Percentiles rank a stretch among this genome's conserved stretches.
phyloP scores from a whole-genome alignment of 1,140 invertebrate genomes.

The Drosophila repleta region DNA sequence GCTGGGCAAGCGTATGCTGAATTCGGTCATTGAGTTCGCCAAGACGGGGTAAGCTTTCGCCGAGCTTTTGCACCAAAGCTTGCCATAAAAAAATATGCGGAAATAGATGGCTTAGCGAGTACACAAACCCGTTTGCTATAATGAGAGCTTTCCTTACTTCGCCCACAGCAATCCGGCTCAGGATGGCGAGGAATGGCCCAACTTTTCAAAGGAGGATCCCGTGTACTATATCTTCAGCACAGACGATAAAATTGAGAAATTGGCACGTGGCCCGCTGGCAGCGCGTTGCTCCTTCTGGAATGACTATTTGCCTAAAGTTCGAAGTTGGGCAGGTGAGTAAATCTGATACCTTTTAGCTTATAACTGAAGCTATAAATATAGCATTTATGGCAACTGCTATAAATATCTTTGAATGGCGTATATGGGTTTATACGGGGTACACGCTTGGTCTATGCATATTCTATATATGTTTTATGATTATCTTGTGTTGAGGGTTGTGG shows the following conservation, averaged over 20 bases:
- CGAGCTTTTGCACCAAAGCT: constrained; percentile 21
- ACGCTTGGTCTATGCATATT: too few species aligned
- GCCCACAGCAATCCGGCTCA: constrained; percentile 90
- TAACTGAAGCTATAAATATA: not conserved
- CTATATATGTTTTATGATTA: too few species aligned
- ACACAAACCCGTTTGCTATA: constrained; percentile 28
- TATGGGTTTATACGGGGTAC: too few species aligned
- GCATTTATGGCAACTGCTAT: not conserved
- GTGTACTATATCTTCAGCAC: constrained; percentile 95
- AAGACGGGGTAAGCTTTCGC: constrained; percentile 90
- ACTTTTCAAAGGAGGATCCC: constrained; percentile 92
- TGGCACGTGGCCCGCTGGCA: constrained; percentile 91
- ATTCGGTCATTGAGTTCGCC: constrained; percentile 93
- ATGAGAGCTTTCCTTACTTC: constrained; percentile 4
- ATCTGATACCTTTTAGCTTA: too few species aligned
- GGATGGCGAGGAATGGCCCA: constrained; percentile 93
- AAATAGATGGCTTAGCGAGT: not conserved
- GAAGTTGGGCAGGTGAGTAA: constrained; percentile 88
- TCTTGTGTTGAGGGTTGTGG: too few species aligned
- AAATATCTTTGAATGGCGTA: not conserved
- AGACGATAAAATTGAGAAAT: constrained; percentile 85
- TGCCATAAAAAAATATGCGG: constrained; percentile 22
- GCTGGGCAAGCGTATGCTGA: constrained; percentile 93
- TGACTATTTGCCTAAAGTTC: constrained; percentile 94
- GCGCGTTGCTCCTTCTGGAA: constrained; percentile 98